Base-by-base conservation (phyloP, 2,113 vertebrate genomes). In the Tetrao urogallus region DNA sequence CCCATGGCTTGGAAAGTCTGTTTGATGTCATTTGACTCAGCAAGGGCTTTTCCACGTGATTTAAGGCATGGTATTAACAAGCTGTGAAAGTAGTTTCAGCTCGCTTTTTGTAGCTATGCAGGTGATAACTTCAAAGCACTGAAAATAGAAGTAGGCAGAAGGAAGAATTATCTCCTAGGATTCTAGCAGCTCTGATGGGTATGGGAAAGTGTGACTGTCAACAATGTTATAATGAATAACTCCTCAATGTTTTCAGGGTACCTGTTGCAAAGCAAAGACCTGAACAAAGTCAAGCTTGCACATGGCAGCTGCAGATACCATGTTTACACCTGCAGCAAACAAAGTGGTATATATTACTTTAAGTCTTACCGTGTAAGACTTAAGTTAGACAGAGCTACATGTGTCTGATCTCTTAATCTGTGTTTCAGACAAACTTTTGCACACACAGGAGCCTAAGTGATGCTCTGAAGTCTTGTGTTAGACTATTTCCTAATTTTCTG, bases 31-130 rank as follows among this genome's bases (percentile, higher is more conserved):
- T 93, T 83, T 2, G 30, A 71, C 91, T 88, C 91, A 74, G 88
- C 80, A 86, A 82, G 90, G 36, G 21, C 90, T 86, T 92, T 97
- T 96, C 93, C 91, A 94, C 94, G 90, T 95, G 79, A 97, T 94
- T 95, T 94, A 95, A 92, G 79, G 72, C 90, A 86, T 78, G 57
- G 76, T 84, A 92, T 95, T 97, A 96, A 86, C 82, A 94, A 93
- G 85, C 88, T 94, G 91, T 90, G 91, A 95, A 94, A 91, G 89
- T 80, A 90, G 88, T 84, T 93, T 64, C 85, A 91, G 86, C 73
- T 78, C 90, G 85, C 61, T 52, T 63, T 93, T 94, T 96, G 90
- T 78, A 96, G 82, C 86, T 86, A 65, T 84, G 85, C 10, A 4
- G 30, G 63, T 88, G 88, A 93, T 90, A 94, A 92, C 93, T 94